Conservation (phyloP, 1,140 invertebrate genomes). For the Caenorhabditis briggsae region DNA sequence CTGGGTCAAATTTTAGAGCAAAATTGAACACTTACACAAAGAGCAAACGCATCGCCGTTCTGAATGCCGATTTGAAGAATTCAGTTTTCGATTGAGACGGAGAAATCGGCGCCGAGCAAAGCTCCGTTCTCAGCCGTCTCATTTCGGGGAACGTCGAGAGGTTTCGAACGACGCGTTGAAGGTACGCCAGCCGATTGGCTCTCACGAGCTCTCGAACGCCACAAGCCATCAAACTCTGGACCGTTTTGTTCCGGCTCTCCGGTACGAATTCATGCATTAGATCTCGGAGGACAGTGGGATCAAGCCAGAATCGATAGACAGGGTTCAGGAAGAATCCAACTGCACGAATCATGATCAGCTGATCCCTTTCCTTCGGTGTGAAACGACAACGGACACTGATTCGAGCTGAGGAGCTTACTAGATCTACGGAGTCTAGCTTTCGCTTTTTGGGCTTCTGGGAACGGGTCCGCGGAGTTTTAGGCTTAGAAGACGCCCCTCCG, state of each 20-base stretch:
- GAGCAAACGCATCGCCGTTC: conserved; percentile 61
- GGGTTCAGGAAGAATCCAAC: conserved; percentile 76
- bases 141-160: conserved; percentile 64
- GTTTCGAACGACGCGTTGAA: conserved; percentile 75
- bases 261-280: conserved; percentile 77
- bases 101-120: conserved; percentile 28
- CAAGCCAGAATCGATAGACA: conserved; percentile 74
- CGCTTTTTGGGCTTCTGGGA: conserved; percentile 62
- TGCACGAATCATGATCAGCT: conserved; percentile 74
- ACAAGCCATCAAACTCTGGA: conserved; percentile 74
- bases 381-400: conserved; percentile 71
- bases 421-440: conserved; percentile 70
- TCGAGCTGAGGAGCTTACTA: conserved; percentile 63
- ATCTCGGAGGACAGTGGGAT: conserved; percentile 74
- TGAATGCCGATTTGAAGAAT: conserved; percentile 70
- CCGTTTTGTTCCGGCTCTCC: conserved; percentile 65
- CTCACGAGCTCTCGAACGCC: conserved; percentile 73
- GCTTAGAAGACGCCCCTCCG: not conserved
- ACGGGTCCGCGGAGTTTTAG: not conserved
- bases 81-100: conserved; percentile 60
- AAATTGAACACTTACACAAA: conserved; percentile 70
- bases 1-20: too few relatives aligned
- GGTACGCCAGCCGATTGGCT: conserved; percentile 70
- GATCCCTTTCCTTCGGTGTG: conserved; percentile 69
- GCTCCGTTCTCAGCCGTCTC: not conserved